Evolutionary conservation across 2,888 invertebrate species (phyloP).

Genomic region (Noctuana brunneofusca): DNA sequence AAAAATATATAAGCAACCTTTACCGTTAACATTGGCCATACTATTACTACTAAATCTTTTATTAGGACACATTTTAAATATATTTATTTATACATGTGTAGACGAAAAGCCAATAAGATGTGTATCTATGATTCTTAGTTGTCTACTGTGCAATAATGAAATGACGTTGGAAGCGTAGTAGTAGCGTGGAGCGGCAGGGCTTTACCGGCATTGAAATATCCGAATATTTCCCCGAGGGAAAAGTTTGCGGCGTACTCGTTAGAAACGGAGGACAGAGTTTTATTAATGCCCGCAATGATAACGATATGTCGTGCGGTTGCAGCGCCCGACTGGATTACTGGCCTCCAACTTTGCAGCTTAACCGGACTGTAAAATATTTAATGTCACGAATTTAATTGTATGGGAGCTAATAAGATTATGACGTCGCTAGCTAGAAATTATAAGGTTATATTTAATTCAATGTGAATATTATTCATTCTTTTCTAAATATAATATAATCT

Average conservation of each 20-base stretch:
- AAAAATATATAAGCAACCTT: no score
- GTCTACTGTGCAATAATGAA: neutral
- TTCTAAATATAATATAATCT: no score
- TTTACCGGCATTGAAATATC: conserved; percentile 54
- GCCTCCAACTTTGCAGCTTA: conserved; percentile 59
- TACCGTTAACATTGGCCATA: no score
- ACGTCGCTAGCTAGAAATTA: neutral
- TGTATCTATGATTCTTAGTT: neutral
- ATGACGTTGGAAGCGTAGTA: conserved; percentile 3
- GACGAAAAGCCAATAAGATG: no score
- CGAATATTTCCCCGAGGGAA: conserved; percentile 60
- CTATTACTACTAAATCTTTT: no score
- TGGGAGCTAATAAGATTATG: neutral
- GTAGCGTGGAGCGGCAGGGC: neutral
- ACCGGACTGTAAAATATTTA: conserved; percentile 43
- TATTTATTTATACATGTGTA: no score
- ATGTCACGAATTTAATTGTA: conserved; percentile 54
- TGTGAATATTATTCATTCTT: no score
- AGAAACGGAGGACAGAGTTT: conserved; percentile 63
- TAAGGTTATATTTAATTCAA: no score
- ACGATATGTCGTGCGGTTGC: conserved; percentile 61
- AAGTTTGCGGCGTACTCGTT: conserved; percentile 62
- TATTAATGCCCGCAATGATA: conserved; percentile 74
- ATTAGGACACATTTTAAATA: no score
- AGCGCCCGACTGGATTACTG: conserved; percentile 58